phyloP scores from a whole-genome alignment of 2,113 vertebrate species.

The Oxygymnocypris stewartii region DNA sequence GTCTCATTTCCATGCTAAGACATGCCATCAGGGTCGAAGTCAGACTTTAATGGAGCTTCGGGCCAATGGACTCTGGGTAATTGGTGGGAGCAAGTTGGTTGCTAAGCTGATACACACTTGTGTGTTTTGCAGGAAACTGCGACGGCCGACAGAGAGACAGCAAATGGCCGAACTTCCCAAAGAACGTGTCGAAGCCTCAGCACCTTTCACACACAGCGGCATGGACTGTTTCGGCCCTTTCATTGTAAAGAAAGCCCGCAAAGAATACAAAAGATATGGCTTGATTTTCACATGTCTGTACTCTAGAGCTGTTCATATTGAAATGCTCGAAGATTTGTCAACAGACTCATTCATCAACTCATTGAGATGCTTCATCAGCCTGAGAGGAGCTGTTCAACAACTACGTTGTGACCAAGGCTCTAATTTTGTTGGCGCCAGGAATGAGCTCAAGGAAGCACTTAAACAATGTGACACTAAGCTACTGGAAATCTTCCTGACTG shows the following conservation, averaged over 20 bases:
- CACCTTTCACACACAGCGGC: not conserved
- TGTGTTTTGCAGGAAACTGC: no score
- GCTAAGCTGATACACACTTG: no score
- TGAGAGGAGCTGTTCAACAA: constrained; percentile 9
- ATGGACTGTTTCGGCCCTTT: constrained; percentile 4
- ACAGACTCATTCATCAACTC: constrained; percentile 19
- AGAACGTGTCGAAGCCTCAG: not conserved
- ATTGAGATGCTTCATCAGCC: constrained; percentile 20
- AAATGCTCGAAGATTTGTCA: constrained; percentile 17
- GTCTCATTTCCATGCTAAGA: constrained; percentile 16
- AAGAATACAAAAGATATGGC: constrained; percentile 10
- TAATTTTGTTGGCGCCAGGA: constrained; percentile 37
- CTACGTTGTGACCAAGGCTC: constrained; percentile 32
- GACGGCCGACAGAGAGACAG: not conserved
- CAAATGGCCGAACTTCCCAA: not conserved
- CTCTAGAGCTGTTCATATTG: not conserved
- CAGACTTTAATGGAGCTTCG: not conserved
- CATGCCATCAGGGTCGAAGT: constrained; percentile 19
- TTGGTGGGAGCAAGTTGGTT: not conserved
- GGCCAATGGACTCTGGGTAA: not conserved
- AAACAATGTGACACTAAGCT: constrained; percentile 23
- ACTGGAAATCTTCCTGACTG: constrained; percentile 25
- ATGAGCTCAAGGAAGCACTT: constrained; percentile 31
- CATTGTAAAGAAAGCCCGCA: not conserved
- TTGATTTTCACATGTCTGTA: constrained; percentile 10